phyloP scores from a whole-genome alignment of 2,888 invertebrate genomes.

The Agrilus biguttatus region DNA sequence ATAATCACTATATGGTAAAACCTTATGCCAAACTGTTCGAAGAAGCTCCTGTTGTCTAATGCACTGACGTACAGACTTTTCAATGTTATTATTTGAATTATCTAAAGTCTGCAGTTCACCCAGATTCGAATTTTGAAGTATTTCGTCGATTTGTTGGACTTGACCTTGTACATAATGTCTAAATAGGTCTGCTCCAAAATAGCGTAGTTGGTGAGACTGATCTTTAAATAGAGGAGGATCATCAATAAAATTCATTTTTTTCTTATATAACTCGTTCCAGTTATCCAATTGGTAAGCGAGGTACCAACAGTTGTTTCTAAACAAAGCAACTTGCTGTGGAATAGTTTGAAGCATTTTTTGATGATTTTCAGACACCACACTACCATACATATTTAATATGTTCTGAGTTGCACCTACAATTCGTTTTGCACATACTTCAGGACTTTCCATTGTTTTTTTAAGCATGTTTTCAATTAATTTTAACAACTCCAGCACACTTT shows the following conservation, averaged over 20 bases:
- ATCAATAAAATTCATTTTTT: slow-evolving; percentile 35
- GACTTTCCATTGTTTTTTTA: slow-evolving; percentile 47
- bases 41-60: slow-evolving; percentile 70
- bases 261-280: slow-evolving; percentile 52
- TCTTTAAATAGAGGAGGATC: slow-evolving; percentile 47
- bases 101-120: slow-evolving; percentile 32
- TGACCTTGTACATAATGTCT: slow-evolving; percentile 62
- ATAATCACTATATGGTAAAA: slow-evolving; percentile 65
- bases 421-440: slow-evolving; percentile 45
- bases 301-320: slow-evolving; percentile 87
- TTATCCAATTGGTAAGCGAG: slow-evolving; percentile 59
- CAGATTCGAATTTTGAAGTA: slow-evolving; percentile 58
- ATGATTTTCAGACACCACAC: slow-evolving; percentile 66
- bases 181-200: slow-evolving; percentile 55
- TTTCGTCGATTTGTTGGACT: slow-evolving; percentile 58
- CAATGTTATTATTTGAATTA: slow-evolving; percentile 43
- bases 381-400: slow-evolving; percentile 63
- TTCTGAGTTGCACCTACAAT: slow-evolving; percentile 55
- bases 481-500: slow-evolving; percentile 47
- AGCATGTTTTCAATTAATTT: slow-evolving; percentile 49
- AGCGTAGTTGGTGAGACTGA: slow-evolving; percentile 49
- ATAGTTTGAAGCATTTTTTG: slow-evolving; percentile 65
- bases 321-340: slow-evolving; percentile 76
- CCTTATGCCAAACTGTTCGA: slow-evolving; percentile 77
- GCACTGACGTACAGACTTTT: slow-evolving; percentile 69